Conservation (phyloP, 2,113 vertebrate species). For the Caretta caretta region DNA sequence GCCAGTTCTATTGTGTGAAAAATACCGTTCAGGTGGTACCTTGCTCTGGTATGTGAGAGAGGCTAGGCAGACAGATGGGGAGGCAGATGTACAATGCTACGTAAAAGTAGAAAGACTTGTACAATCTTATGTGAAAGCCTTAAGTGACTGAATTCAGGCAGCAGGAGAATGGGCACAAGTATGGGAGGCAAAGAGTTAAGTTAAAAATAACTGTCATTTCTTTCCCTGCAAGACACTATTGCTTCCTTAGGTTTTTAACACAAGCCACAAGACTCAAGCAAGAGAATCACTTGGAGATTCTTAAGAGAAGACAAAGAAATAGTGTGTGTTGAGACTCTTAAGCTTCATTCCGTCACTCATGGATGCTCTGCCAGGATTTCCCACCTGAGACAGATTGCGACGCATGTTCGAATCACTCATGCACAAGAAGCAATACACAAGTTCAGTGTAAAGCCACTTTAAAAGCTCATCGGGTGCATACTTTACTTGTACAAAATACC, state of each 20-base stretch:
- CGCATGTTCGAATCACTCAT: conserved; percentile 92
- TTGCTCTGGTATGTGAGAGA: conserved; percentile 46
- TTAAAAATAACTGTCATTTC: conserved; percentile 54
- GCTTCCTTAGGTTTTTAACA: conserved; percentile 59
- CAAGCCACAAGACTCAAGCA: conserved; percentile 39
- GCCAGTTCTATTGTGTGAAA: conserved; percentile 49
- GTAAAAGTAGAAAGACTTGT: conserved; percentile 75
- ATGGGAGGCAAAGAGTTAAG: conserved; percentile 65
- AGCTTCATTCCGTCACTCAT: conserved; percentile 88
- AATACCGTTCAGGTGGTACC: conserved; percentile 71
- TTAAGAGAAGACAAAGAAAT: conserved; percentile 77
- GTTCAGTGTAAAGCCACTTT: conserved; percentile 98
- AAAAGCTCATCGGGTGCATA: conserved; percentile 97
- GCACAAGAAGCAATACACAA: conserved; percentile 95
- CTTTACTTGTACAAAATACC: conserved; percentile 99
- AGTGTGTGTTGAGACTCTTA: conserved; percentile 67
- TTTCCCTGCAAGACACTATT: conserved; percentile 46
- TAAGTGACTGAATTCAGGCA: conserved; percentile 49
- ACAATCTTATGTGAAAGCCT: conserved; percentile 64
- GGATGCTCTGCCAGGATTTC: conserved; percentile 84
- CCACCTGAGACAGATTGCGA: conserved; percentile 96
- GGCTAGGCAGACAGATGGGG: conserved; percentile 79
- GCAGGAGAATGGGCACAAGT: not conserved
- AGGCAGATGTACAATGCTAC: conserved; percentile 80
- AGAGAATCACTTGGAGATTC: conserved; percentile 66